Evolutionary conservation across 2,888 invertebrate genomes (phyloP).

Genomic region (Exephanes ischioxanthus): DNA sequence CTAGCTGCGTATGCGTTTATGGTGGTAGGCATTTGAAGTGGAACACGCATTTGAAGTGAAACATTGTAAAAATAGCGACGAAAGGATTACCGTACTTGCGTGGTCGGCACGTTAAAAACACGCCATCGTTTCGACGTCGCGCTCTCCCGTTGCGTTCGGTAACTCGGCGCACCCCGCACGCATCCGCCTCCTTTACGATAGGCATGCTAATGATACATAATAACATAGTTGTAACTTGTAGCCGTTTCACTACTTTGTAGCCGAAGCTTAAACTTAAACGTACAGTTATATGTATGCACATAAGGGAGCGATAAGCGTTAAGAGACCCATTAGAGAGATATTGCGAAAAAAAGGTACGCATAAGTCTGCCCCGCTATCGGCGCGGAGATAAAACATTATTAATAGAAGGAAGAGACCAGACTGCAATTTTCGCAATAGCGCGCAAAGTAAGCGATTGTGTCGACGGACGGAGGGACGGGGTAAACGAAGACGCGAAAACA

Average conservation of each 20-base stretch:
- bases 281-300: constrained; percentile 2
- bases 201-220: constrained; percentile 68
- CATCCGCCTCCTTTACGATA: constrained; percentile 40
- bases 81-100: constrained; percentile 17
- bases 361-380: constrained; percentile 1
- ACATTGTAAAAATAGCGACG: constrained; percentile 32
- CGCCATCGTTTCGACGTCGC: constrained; percentile 33
- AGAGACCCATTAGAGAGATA: constrained; percentile 13
- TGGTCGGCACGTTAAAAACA: constrained; percentile 34
- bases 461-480: not conserved
- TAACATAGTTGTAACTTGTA: constrained; percentile 67
- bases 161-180: constrained; percentile 40
- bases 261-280: not conserved
- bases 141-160: constrained; percentile 53
- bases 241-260: constrained; percentile 48
- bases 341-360: constrained; percentile 5
- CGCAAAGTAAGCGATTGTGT: constrained; percentile 50
- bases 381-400: constrained; percentile 43
- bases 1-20: constrained; percentile 61
- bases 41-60: not conserved
- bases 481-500: constrained; percentile 51
- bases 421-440: constrained; percentile 27
- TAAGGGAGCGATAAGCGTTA: constrained; percentile 28
- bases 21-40: not conserved
- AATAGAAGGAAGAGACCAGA: constrained; percentile 10